A percentile compares a stretch with the other conserved stretches of the same genome.
Conservation (phyloP, 2,888 invertebrate genomes). For the Drosophila conformis region DNA sequence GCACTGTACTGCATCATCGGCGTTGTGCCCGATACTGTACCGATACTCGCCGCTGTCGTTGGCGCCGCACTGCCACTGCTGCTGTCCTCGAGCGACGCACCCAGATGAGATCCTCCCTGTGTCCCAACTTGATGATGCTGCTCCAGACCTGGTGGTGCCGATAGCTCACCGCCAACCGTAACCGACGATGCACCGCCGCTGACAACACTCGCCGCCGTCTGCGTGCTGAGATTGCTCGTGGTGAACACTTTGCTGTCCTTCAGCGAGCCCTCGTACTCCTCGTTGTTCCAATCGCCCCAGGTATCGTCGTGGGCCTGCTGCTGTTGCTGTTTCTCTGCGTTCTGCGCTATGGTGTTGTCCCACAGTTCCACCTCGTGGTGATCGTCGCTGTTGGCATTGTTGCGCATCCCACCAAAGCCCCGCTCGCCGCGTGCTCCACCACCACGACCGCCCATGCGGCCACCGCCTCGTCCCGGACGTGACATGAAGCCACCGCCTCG, state of each 20-base stretch:
- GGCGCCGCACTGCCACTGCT: conserved; percentile 51
- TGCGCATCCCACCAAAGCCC: conserved; percentile 73
- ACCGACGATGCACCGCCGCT: conserved; percentile 60
- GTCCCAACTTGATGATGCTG: conserved; percentile 82
- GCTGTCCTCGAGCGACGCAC: conserved; percentile 78
- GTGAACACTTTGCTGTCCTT: conserved; percentile 97
- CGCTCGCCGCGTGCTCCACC: conserved; percentile 85
- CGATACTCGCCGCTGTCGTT: conserved; percentile 43
- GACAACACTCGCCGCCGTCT: conserved; percentile 80
- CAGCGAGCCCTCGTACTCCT: conserved; percentile 97
- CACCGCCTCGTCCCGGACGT: conserved; percentile 84
- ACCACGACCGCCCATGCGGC: conserved; percentile 85
- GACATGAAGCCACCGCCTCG: conserved; percentile 67
- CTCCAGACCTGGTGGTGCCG: conserved; percentile 85
- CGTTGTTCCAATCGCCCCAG: conserved; percentile 93
- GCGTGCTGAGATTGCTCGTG: conserved; percentile 86
- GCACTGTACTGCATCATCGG: conserved; percentile 82
- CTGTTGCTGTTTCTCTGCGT: conserved; percentile 84
- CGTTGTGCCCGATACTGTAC: conserved; percentile 66
- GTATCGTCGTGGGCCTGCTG: conserved; percentile 85
- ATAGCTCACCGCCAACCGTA: conserved; percentile 70
- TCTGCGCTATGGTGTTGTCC: conserved; percentile 86
- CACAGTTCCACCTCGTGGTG: conserved; percentile 86
- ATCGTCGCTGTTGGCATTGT: conserved; percentile 82
- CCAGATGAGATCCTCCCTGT: conserved; percentile 78